Conservation (phyloP, 2,797 vertebrate genomes). For the Hipposideros larvatus region DNA sequence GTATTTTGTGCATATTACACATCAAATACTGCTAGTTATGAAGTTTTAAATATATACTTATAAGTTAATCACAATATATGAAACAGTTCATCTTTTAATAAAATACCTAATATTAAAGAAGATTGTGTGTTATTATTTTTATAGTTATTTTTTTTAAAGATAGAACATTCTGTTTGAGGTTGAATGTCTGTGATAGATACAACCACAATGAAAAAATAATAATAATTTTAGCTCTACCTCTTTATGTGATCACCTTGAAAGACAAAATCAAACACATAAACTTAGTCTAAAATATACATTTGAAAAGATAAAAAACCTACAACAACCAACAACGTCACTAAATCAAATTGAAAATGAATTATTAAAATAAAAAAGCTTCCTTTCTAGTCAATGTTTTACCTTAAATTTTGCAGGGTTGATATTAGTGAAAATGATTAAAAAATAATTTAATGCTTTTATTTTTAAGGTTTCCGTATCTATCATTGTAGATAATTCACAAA, state of each 20-base stretch:
- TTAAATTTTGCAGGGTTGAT: background rate
- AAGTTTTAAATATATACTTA: background rate
- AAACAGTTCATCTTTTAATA: background rate
- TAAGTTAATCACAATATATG: background rate
- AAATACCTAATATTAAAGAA: background rate
- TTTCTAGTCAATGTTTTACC: background rate
- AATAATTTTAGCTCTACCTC: background rate
- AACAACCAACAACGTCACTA: background rate
- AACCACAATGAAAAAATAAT: background rate
- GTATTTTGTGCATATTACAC: background rate
- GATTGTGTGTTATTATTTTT: background rate
- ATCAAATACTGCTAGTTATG: background rate
- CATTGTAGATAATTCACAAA: background rate
- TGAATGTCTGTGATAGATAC: background rate
- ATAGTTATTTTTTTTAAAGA: background rate
- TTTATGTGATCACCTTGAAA: background rate
- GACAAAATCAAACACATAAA: background rate
- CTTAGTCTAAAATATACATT: background rate
- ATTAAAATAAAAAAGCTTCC: background rate
- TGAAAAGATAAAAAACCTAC: background rate
- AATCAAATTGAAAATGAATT: background rate
- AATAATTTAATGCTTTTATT: background rate
- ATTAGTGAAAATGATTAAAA: background rate
- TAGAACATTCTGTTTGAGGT: background rate
- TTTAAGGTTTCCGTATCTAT: background rate